A percentile compares a stretch with the other conserved stretches of the same genome.
These are phyloP conservation scores for Pteromalus puparum DNA, from an alignment of 1,140 invertebrate genomes.

Conservation along the genomic window DNA sequence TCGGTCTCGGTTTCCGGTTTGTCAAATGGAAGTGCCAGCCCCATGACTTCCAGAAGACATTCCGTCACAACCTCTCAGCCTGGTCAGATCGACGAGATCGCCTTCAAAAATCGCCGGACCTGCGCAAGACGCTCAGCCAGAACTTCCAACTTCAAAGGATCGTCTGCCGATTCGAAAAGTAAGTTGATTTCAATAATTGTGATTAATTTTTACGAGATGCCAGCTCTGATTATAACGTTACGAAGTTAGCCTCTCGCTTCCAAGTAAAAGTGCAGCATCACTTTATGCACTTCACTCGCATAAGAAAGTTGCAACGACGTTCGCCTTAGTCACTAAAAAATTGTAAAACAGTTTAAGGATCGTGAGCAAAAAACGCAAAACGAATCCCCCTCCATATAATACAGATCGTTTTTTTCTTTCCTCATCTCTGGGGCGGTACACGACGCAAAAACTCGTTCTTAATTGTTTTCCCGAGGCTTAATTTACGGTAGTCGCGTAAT, in stretches of 20 bases:
- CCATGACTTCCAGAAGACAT: conserved; percentile 85
- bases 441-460: conserved; percentile 29
- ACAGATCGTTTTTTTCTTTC: not conserved
- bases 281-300: not conserved
- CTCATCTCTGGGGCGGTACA: not conserved
- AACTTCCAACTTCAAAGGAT: conserved; percentile 79
- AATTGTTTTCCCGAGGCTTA: conserved; percentile 41
- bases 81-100: conserved; percentile 80
- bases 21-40: conserved; percentile 86
- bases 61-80: conserved; percentile 84
- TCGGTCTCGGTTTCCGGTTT: conserved; percentile 85
- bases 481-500: conserved; percentile 41
- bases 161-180: conserved; percentile 68
- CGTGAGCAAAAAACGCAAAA: not conserved
- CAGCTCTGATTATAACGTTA: no score
- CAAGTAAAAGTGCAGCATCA: not conserved
- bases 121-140: conserved; percentile 85
- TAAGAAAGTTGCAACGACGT: not conserved
- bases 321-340: not conserved
- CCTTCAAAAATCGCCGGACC: conserved; percentile 83
- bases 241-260: not conserved
- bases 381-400: not conserved
- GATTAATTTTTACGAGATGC: not conserved
- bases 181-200: conserved; percentile 12
- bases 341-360: not conserved